Conservation (phyloP, 37 sponge, comb jelly and placozoan genomes). For the Spongilla lacustris region DNA sequence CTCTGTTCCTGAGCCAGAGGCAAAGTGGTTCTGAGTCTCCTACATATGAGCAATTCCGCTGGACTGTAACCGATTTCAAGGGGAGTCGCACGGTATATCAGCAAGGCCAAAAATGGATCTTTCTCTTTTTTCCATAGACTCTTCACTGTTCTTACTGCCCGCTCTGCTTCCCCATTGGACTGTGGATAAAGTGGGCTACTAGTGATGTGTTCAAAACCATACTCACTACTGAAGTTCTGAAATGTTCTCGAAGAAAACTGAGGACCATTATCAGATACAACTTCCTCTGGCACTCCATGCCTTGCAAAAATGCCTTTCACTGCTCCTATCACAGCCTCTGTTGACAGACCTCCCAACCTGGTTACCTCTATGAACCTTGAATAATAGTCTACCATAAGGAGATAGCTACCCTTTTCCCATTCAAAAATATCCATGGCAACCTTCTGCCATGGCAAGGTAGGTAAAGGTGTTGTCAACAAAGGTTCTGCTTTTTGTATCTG, state of each 20-base stretch:
- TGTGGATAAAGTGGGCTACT: slow-evolving; percentile 64
- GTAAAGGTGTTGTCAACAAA: slow-evolving; percentile 19
- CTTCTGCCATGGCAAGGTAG: slow-evolving; percentile 62
- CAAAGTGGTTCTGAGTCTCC: slow-evolving; percentile 36
- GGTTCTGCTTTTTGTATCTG: slow-evolving; percentile 25
- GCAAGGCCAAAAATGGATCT: slow-evolving; percentile 50
- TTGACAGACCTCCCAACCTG: neutral
- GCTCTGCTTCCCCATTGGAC: slow-evolving; percentile 74
- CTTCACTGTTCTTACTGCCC: slow-evolving; percentile 48
- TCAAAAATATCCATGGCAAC: slow-evolving; percentile 62
- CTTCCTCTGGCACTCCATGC: slow-evolving; percentile 65
- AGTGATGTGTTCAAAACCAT: slow-evolving; percentile 60
- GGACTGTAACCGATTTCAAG: slow-evolving; percentile 51
- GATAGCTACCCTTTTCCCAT: slow-evolving; percentile 19
- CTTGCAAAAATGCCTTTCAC: slow-evolving; percentile 62
- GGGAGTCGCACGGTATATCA: slow-evolving; percentile 49
- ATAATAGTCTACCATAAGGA: slow-evolving; percentile 67
- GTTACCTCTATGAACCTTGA: slow-evolving; percentile 74
- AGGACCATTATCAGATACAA: slow-evolving; percentile 78
- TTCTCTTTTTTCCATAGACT: slow-evolving; percentile 42
- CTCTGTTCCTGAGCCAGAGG: slow-evolving; percentile 23
- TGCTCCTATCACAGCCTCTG: slow-evolving; percentile 42
- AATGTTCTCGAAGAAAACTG: slow-evolving; percentile 46
- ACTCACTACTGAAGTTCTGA: slow-evolving; percentile 37
- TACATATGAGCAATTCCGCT: slow-evolving; percentile 40